Evolutionary conservation across 1,140 invertebrate genomes (phyloP), one percentile per base, ranked within the genome.

Genomic region (Caenorhabditis remanei): DNA sequence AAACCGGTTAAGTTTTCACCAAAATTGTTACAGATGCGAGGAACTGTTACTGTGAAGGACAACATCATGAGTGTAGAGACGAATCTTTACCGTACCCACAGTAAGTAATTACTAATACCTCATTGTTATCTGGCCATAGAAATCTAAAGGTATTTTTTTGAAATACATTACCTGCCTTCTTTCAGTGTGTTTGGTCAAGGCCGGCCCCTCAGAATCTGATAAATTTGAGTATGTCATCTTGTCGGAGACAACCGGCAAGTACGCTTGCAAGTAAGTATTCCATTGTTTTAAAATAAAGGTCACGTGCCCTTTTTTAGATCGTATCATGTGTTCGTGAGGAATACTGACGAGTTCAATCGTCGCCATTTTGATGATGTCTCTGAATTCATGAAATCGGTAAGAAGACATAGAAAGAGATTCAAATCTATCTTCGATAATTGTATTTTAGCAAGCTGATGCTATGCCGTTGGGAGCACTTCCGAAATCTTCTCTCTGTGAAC

Each of bases 321-420:
- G 24, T 85, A 88, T 84, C 88, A 89, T 83, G 88, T 89, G 7
- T 89, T 88, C 84, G 87, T 88, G 1, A 71, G 88, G 14, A 89
- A 89, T 84, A 86, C 84, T 2, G 88, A 89, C 32, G 88, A 89
- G 58, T 89, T 89, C 50, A 88, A 89, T 61, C 41, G 79, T 6
- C 83, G 87, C 6, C 84, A 88, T 71, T 88, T 85, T 56, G 88
- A 89, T 46, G 88, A 89, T 55, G 75, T 89, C 24, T 85, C 88
- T 11, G 87, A 88, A 6, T 89, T 88, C 50, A 87, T 89, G 84
- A 84, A 88, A 82, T 83, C 65, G 46, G 88, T 88, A 83, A 65
- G 85, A 86, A 40, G 58, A 21, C 55, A 84, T 0, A 84, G 11
- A 16, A 55, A 1, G 32, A 16, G 5, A 19, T 53, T n/a, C 2